Evolutionary conservation across 2,888 invertebrate species (phyloP).

Genomic region (Ganaspis brasiliensis): DNA sequence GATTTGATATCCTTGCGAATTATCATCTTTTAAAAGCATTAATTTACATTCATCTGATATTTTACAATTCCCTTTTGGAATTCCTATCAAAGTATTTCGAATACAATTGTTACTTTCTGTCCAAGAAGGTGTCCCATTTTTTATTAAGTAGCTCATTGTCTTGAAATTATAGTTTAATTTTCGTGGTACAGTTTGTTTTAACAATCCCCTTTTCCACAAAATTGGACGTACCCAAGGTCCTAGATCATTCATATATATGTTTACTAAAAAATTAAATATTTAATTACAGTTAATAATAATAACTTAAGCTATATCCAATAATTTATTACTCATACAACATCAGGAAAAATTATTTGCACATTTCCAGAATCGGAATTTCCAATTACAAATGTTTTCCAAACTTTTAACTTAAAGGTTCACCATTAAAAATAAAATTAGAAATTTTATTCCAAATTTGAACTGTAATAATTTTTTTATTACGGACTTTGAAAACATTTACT

Average conservation of each 20-base stretch:
- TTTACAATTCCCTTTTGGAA: slow-evolving; percentile 51
- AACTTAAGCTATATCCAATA: too few species aligned
- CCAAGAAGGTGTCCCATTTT: slow-evolving; percentile 69
- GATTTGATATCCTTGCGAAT: slow-evolving; percentile 75
- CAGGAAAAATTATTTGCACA: too few species aligned
- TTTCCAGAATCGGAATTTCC: too few species aligned
- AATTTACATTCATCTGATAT: slow-evolving; percentile 64
- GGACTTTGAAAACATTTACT: too few species aligned
- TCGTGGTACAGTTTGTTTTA: slow-evolving; percentile 35
- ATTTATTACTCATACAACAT: too few species aligned
- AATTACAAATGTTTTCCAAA: too few species aligned
- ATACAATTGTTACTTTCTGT: slow-evolving; percentile 71
- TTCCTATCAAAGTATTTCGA: slow-evolving; percentile 53
- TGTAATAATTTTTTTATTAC: too few species aligned
- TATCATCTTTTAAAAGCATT: slow-evolving; percentile 66
- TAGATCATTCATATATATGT: slow-evolving; percentile 61
- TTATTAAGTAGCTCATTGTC: slow-evolving; percentile 53
- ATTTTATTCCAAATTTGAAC: too few species aligned
- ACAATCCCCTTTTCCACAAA: slow-evolving; percentile 58
- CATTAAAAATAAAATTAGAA: too few species aligned
- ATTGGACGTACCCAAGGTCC: slow-evolving; percentile 69
- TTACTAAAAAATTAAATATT: slow-evolving; percentile 49
- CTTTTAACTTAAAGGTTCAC: too few species aligned
- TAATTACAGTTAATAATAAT: too few species aligned
- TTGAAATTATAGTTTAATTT: slow-evolving; percentile 45